Percentiles rank a stretch among this genome's conserved stretches.
phyloP scores from a whole-genome alignment of 1,140 invertebrate genomes.

The Meloidogyne chitwoodi region DNA sequence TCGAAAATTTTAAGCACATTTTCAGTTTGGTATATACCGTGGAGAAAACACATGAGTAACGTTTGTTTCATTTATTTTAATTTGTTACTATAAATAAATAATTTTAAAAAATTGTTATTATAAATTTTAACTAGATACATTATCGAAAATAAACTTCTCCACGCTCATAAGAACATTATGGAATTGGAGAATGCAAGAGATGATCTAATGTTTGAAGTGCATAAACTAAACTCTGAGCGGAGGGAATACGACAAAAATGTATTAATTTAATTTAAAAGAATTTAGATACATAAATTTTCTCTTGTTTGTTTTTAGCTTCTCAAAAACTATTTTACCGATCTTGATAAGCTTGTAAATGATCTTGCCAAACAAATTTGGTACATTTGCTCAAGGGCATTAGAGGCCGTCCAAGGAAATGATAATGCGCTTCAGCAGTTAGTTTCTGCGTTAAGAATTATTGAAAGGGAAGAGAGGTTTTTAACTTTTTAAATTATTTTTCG shows the following conservation, averaged over 20 bases:
- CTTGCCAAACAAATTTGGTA: constrained; percentile 85
- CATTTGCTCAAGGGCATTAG: constrained; percentile 80
- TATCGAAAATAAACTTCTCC: constrained; percentile 84
- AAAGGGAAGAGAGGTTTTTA: constrained; percentile 85
- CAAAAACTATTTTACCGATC: constrained; percentile 91
- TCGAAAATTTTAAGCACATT: constrained; percentile 95
- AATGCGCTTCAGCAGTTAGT: constrained; percentile 93
- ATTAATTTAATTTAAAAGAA: constrained; percentile 65
- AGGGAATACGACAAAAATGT: constrained; percentile 72
- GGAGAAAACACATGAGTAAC: constrained; percentile 78
- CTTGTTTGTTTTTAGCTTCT: constrained; percentile 63
- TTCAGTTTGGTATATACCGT: constrained; percentile 95
- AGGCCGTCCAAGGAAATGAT: constrained; percentile 84
- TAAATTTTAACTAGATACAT: constrained; percentile 66
- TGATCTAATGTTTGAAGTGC: constrained; percentile 86
- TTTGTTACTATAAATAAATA: neutral
- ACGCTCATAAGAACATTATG: constrained; percentile 82
- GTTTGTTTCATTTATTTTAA: neutral
- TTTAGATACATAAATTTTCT: neutral
- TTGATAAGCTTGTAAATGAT: constrained; percentile 81
- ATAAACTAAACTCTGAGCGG: constrained; percentile 82
- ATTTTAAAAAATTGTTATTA: neutral
- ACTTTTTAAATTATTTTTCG: constrained; percentile 38
- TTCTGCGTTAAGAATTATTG: constrained; percentile 88
- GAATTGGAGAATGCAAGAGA: constrained; percentile 93